Evolutionary conservation across 2,888 invertebrate species (phyloP).

Genomic region (Synergus gifuensis): DNA sequence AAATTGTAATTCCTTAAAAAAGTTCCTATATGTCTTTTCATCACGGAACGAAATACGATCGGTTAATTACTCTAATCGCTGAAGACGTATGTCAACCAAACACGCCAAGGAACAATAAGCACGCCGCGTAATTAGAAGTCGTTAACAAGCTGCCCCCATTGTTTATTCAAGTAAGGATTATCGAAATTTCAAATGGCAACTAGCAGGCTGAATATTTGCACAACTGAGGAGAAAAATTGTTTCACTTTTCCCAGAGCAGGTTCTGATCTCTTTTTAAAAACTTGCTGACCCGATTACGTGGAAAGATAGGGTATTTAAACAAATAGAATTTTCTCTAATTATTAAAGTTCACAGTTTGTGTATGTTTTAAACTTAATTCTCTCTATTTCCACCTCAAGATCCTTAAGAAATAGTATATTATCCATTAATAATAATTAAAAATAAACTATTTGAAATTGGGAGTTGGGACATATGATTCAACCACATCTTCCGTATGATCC

Average conservation of each 20-base stretch:
- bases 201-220: conserved; percentile 2
- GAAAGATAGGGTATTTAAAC: conserved; percentile 13
- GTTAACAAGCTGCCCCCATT: conserved; percentile 36
- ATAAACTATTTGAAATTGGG: too few species aligned
- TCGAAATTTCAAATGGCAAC: conserved; percentile 34
- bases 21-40: not conserved
- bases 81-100: conserved; percentile 26
- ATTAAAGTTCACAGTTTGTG: not conserved
- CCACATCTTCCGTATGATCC: too few species aligned
- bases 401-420: too few species aligned
- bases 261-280: not conserved
- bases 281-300: not conserved
- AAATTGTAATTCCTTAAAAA: not conserved
- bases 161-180: conserved; percentile 36
- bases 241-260: not conserved
- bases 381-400: too few species aligned
- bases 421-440: too few species aligned
- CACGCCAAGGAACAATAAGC: conserved; percentile 36
- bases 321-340: conserved; percentile 17
- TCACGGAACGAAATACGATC: conserved; percentile 2
- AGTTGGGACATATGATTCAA: too few species aligned
- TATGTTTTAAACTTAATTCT: too few species aligned
- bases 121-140: conserved; percentile 35
- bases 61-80: conserved; percentile 25
- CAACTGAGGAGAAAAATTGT: not conserved